Evolutionary conservation across 1,140 invertebrate species (phyloP), one percentile per base, ranked within the genome.

Genomic region (Bombus haemorrhoidalis): DNA sequence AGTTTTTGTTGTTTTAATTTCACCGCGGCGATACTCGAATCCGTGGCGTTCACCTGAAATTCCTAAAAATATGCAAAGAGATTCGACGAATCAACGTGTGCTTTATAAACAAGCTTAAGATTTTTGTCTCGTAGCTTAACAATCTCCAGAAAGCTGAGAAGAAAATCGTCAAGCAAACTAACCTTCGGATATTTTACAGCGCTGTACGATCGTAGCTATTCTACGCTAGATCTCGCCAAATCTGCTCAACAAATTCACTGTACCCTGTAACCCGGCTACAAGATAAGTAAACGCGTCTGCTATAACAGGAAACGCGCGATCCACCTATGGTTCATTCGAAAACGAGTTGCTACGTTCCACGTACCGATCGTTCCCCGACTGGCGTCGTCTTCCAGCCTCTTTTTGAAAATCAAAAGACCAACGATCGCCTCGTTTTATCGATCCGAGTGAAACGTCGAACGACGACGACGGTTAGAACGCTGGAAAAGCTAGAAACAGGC

Each of bases 221-320:
- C 69, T 28, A 28, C 25, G 28, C 13, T 32, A 43, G 28, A 72
- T 73, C 28, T 73, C n/a, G 71, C 41, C 71, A 43, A 73, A 73
- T 47, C 25, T 28, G 68, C 25, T 41, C 69, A 9, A 13, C 41
- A 8, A 32, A 43, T n/a, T 12, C 25, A 3, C 69, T 39, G 22
- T 28, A 72, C 5, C 71, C 43, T 15, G 39, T 18, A 73, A 32
- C n/a, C 1, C 39, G 2, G 28, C 5, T 18, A 5, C 25, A 3
- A 73, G 71, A 43, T 73, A 43, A 73, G 71, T 32, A 43, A 43
- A 73, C 39, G 71, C 71, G n/a, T 69, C 68, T n/a, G 69, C 69
- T 72, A 43, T 72, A 72, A 72, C 69, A 72, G 69, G 39, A 72
- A 72, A 41, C 69, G 12, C 37, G 10, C 41, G 71, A 39, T 32